A percentile compares a stretch with the other conserved stretches of the same genome.
phyloP scores from a whole-genome alignment of 2,113 vertebrate genomes.

The Zapus hudsonius region DNA sequence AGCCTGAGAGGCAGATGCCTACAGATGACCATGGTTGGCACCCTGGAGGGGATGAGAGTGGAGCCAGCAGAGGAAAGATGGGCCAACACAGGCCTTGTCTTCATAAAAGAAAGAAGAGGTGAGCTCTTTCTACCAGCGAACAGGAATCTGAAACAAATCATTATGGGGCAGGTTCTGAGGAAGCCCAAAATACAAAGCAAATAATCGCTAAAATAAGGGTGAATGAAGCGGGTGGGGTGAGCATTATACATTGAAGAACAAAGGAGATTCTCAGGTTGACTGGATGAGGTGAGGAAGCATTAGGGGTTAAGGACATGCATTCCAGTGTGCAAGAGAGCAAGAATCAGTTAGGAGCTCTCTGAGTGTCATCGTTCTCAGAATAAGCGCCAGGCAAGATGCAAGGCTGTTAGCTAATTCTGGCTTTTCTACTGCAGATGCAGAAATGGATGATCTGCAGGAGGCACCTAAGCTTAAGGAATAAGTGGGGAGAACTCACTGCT shows the following conservation, averaged over 20 bases:
- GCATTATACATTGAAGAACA: not conserved
- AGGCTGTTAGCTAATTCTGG: not conserved
- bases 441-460: not conserved
- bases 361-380: not conserved
- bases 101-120: not conserved
- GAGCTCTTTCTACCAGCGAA: not conserved
- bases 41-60: not conserved
- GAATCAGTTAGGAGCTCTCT: not conserved
- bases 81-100: not conserved
- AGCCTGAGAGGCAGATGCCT: too few species aligned
- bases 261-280: not conserved
- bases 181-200: constrained; percentile 26
- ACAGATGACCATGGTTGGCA: too few species aligned
- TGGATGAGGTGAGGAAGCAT: not conserved
- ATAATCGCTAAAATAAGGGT: constrained; percentile 27
- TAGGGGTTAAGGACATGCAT: too few species aligned
- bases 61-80: not conserved
- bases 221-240: not conserved
- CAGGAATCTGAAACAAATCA: constrained; percentile 26
- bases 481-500: not conserved
- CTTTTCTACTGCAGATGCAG: not conserved
- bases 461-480: not conserved
- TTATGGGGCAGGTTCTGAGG: not conserved
- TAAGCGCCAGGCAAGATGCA: not conserved
- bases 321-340: not conserved